Percentiles rank a stretch among this genome's conserved stretches.
phyloP scores from a whole-genome alignment of 2,888 invertebrate genomes.

The Hypselothyrea guttata region DNA sequence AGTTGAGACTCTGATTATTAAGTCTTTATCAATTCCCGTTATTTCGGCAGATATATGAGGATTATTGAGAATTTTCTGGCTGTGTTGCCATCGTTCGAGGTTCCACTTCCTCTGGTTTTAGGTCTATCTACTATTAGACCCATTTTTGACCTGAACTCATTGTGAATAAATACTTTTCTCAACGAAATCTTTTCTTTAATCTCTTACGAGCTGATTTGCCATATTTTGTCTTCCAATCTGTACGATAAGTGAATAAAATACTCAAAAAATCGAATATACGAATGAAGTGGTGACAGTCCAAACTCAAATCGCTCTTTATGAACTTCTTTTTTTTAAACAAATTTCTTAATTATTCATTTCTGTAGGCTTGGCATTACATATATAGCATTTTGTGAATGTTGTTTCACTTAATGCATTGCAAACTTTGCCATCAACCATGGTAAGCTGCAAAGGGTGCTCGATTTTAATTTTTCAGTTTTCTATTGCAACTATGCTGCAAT shows the following conservation, averaged over 20 bases:
- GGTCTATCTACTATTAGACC: too few species aligned
- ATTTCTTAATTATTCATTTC: neutral
- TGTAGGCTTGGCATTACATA: neutral
- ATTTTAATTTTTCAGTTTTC: neutral
- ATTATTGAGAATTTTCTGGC: constrained; percentile 10
- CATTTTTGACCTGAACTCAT: too few species aligned
- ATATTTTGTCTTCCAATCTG: constrained; percentile 27
- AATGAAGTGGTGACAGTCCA: constrained; percentile 25
- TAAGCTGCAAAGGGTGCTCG: neutral
- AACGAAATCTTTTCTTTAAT: too few species aligned
- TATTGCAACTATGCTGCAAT: neutral
- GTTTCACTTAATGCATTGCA: constrained; percentile 17
- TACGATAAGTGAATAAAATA: constrained; percentile 25
- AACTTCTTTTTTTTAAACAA: constrained; percentile 24
- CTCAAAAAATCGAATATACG: constrained; percentile 27
- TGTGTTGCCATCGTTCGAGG: too few species aligned
- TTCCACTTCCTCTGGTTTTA: too few species aligned
- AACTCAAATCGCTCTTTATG: constrained; percentile 20
- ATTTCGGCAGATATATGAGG: constrained; percentile 32
- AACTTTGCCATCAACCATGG: constrained; percentile 16
- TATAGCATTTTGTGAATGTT: constrained; percentile 10
- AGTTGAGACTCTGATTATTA: constrained; percentile 28
- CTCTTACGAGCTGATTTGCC: too few species aligned
- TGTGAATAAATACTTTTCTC: too few species aligned
- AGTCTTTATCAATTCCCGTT: constrained; percentile 31